Base-by-base conservation (phyloP, 1,140 invertebrate species). In the Eriocheir sinensis region DNA sequence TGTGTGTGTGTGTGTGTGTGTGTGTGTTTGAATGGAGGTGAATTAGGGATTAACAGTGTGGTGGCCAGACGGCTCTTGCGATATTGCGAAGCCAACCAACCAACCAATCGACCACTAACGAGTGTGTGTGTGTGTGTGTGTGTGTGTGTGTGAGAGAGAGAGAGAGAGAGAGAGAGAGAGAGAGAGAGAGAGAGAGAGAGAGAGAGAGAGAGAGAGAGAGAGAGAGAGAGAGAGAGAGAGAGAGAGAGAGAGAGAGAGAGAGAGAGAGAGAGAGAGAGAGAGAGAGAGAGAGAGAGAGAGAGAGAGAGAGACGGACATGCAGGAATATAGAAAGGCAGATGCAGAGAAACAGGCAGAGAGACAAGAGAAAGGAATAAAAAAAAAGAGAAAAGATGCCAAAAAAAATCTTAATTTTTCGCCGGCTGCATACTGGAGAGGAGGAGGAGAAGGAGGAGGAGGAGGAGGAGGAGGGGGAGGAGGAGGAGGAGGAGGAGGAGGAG, bases 11-110 rank as follows among this genome's bases (percentile, higher is more conserved):
- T 4, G 60, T 6, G 21, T 72, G 60, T 21, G 60, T 72, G n/a
- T n/a, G 60, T 72, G 60, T 72, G 60, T 72, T 72, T 72, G 60
- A 72, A 72, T 72, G 60, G n/a, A 72, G 60, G 60, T 4, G 48
- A 53, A 53, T 53, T 53, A 72, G 27, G 60, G 60, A 72, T 72
- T 72, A n/a, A 0, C 17, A 12, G 60, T n/a, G 60, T 4, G 8
- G 60, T 4, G 8, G 60, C 60, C 4, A 72, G 60, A 53, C 60
- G 60, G 21, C 27, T 21, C 6, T 72, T 72, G 21, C 0, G n/a
- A 72, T 72, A 53, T 53, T 53, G 48, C 9, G 48, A 53, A 21
- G 48, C 48, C 48, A 3, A 21, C 48, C 48, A 53, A 21, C 48
- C n/a, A n/a, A n/a, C n/a, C n/a, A n/a, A n/a, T n/a, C n/a, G n/a